A percentile compares a stretch with the other conserved stretches of the same genome.
phyloP scores from a whole-genome alignment of 92 coral and sea anemone genomes.

The Metridium senile region DNA sequence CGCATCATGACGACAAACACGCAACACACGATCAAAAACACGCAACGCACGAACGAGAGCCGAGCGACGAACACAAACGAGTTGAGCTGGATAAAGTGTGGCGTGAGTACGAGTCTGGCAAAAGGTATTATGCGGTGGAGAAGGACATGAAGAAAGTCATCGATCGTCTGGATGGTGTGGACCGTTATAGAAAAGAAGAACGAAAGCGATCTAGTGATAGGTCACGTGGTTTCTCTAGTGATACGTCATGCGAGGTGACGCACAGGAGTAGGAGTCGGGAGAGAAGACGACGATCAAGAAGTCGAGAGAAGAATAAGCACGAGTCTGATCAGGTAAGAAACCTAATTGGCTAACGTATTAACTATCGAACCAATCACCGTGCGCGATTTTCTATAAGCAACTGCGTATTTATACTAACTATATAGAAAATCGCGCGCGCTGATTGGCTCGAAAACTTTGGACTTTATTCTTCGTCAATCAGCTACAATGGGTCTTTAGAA shows the following conservation, averaged over 20 bases:
- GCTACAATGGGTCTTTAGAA: too few species aligned
- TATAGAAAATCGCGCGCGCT: too few species aligned
- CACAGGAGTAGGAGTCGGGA: constrained; percentile 52
- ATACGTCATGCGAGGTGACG: constrained; percentile 36
- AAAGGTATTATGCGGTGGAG: constrained; percentile 23
- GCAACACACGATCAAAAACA: constrained; percentile 15
- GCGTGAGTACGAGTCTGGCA: constrained; percentile 30
- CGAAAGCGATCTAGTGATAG: constrained; percentile 35
- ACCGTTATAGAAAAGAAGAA: constrained; percentile 19
- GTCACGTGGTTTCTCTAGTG: constrained; percentile 36
- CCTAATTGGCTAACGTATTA: too few species aligned
- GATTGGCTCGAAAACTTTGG: too few species aligned
- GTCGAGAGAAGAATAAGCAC: constrained; percentile 30
- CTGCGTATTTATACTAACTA: too few species aligned
- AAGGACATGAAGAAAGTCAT: constrained; percentile 32
- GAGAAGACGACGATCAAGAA: constrained; percentile 42
- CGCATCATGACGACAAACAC: not conserved
- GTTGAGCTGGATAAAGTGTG: constrained; percentile 39
- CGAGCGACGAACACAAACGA: not conserved
- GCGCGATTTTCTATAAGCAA: too few species aligned
- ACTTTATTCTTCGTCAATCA: too few species aligned
- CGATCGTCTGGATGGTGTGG: constrained; percentile 40
- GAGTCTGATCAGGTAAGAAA: constrained; percentile 32
- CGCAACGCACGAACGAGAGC: constrained; percentile 8
- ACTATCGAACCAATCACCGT: too few species aligned